Evolutionary conservation across 2,113 vertebrate species (phyloP), one percentile per base, ranked within the genome.

Genomic region (Atherinomorus stipes): DNA sequence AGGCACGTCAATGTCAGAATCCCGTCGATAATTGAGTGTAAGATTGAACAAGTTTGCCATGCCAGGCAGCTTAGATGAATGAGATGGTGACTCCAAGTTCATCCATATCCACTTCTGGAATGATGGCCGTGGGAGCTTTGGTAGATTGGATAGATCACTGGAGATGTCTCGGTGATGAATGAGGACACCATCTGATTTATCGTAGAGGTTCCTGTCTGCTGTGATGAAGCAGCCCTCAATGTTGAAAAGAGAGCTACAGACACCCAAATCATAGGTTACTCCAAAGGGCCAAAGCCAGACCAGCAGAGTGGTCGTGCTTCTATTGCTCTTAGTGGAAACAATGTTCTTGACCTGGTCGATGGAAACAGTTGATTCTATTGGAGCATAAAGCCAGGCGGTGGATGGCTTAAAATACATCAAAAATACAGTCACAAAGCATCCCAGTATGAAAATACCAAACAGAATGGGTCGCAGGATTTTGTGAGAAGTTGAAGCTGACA

Each of bases 61-160:
- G 38, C 96, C 97, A 62, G 94, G 94, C 69, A 97, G 95, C 74
- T 97, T 95, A 12, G 96, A 95, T 0, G 95, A 98, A 64, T 99
- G 97, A 1, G 97, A 98, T 1, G 97, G 98, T 0, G 98, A 99
- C 90, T 99, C 97, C 52, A 99, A 83, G 87, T 99, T 99, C 97
- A 98, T 98, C 97, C 98, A 98, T 85, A 99, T 93, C 97, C 98
- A 99, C 84, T 98, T 99, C 92, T 99, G 98, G 89, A 98, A 96
- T 0, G 95, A 93, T 21, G 98, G 98, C 49, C 97, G 95, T 60
- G 94, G 91, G 21, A 94, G 68, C 28, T 95, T 94, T 22, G 97
- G 97, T 92, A 99, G 94, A 81, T 99, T 99, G 64, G 96, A 95
- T 73, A 98, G 91, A 88, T 99, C 97, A 73, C 95, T 92, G 68